Base-by-base conservation (phyloP, 2,113 vertebrate species). In the Silurus asotus region DNA sequence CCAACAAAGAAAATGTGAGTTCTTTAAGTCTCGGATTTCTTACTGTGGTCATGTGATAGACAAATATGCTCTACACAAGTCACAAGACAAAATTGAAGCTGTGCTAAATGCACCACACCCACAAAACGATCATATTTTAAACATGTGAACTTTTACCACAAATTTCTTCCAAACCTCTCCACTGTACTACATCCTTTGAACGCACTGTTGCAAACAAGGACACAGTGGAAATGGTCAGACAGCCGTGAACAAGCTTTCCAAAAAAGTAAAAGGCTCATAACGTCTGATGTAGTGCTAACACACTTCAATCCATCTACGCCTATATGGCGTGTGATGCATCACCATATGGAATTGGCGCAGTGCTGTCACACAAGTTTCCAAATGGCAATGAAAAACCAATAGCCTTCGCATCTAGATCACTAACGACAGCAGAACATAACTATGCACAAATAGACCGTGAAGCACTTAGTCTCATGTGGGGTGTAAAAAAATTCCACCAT, bases 331-430 rank as follows among this genome's bases (percentile, higher is more conserved):
- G 79, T 64, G 72, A 83, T 56, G 65, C 85, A 2, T 79, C 28
- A 0, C 55, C 62, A 45, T 88, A 88, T 76, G 81, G 86, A 8
- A 86, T 86, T 14, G 87, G 84, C 59, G 75, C 75, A 8, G 77
- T 81, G 4, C 81, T 78, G 8, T 61, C 37, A 8, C 19, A 51
- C 48, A 75, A 8, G 17, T 23, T 62, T 6, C 59, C 20, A 62
- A 84, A 89, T 56, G 74, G 69, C 69, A 37, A 69, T 7, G 81
- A 89, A 64, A 20, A 25, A n/a, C 89, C 87, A n/a, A 76, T 88
- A 28, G 84, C 74, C 25, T 53, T 70, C 23, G 25, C 67, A 37
- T 65, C 51, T 0, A 85, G 84, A 25, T 79, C 61, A 3, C 10
- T 85, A 58, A 78, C 61, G 8, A 4, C 28, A 23, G 82, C 56